Conservation (phyloP, 2,113 vertebrate genomes). For the Ariopsis seemanni region DNA sequence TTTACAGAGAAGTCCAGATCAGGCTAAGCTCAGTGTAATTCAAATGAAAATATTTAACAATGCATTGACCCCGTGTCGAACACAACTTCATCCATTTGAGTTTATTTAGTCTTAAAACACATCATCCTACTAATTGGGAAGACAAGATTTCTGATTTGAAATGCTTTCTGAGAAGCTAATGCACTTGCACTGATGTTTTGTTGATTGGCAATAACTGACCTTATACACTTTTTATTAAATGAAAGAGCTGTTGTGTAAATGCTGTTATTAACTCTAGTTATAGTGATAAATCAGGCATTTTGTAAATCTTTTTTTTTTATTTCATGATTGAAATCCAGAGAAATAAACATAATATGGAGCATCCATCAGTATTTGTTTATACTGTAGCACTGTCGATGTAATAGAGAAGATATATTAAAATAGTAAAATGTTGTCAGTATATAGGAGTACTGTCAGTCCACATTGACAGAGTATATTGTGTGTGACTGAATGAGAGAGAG, state of each 20-base stretch:
- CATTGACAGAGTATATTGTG: no score
- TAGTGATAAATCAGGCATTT: not conserved
- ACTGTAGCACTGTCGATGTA: not conserved
- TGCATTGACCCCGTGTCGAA: not conserved
- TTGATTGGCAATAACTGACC: not conserved
- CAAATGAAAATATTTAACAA: not conserved
- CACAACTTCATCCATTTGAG: not conserved
- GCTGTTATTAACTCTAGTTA: not conserved
- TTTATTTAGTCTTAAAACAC: not conserved
- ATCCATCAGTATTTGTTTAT: no score
- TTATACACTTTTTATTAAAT: not conserved
- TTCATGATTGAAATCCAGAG: no score
- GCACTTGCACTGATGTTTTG: not conserved
- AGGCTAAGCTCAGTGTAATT: not conserved
- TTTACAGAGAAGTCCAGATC: not conserved
- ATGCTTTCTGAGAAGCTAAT: not conserved
- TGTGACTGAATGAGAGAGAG: not conserved
- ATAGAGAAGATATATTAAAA: no score
- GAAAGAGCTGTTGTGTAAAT: not conserved
- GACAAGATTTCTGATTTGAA: not conserved
- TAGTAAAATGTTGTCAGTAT: no score
- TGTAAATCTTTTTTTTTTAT: not conserved
- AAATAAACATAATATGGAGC: no score
- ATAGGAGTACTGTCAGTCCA: no score
- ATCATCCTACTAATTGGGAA: not conserved